phyloP scores from a whole-genome alignment of 2,113 vertebrate species.

The Neotoma lepida region DNA sequence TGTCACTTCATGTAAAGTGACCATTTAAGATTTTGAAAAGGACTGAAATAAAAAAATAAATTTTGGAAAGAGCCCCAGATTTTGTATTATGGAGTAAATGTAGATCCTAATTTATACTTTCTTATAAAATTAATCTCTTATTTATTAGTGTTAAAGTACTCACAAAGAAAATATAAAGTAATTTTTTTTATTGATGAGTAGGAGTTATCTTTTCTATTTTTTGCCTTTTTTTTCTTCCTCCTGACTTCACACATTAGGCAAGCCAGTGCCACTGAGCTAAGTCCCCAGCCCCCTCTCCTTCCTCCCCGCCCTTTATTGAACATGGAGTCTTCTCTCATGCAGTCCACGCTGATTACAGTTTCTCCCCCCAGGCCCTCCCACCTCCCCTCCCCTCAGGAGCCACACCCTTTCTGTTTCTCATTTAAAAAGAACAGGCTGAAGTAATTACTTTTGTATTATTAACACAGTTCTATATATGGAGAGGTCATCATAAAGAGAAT shows the following conservation, averaged over 20 bases:
- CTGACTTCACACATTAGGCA: not conserved
- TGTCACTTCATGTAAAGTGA: not conserved
- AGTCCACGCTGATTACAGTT: not conserved
- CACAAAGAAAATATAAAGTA: not conserved
- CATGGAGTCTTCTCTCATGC: not conserved
- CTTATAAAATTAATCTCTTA: slow-evolving; percentile 19
- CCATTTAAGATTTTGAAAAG: slow-evolving; percentile 35
- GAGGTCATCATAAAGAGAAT: not conserved
- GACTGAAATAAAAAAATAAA: not conserved
- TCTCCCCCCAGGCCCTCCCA: not conserved
- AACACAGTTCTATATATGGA: not conserved
- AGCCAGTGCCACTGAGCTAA: not conserved
- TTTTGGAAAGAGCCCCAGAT: not conserved
- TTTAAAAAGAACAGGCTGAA: not conserved
- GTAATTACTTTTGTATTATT: not conserved
- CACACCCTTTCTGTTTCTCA: not conserved
- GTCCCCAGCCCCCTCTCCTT: not conserved
- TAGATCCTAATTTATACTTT: not conserved
- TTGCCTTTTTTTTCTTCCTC: not conserved
- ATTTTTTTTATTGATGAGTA: not conserved
- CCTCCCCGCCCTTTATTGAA: not conserved
- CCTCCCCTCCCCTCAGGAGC: not conserved
- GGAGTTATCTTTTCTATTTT: not conserved
- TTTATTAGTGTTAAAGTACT: slow-evolving; percentile 26
- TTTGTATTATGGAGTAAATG: slow-evolving; percentile 13